These are phyloP conservation scores for Nephrotoma guestfalica DNA, from an alignment of 2,888 invertebrate species.

Conservation along the genomic window DNA sequence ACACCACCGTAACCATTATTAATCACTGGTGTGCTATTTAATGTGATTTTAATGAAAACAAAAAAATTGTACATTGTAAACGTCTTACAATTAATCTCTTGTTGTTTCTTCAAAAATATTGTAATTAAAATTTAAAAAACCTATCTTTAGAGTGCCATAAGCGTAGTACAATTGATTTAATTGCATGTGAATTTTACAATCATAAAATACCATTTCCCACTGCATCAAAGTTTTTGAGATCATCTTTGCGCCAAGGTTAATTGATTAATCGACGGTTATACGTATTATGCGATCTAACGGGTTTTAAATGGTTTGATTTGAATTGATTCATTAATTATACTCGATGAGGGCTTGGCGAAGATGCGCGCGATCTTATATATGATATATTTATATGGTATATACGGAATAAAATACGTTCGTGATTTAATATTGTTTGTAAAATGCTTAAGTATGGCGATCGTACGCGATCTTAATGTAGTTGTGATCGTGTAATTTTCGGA, in stretches of 20 bases:
- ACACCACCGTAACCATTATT: background rate
- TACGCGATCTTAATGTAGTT: background rate
- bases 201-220: background rate
- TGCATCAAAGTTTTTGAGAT: background rate
- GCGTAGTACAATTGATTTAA: background rate
- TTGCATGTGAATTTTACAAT: background rate
- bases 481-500: background rate
- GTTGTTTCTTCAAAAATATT: background rate
- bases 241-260: background rate
- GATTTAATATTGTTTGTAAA: background rate
- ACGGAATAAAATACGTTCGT: no score
- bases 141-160: background rate
- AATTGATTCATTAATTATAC: background rate
- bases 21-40: background rate
- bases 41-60: background rate
- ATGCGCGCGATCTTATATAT: background rate
- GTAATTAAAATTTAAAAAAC: background rate
- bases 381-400: no score
- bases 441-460: background rate
- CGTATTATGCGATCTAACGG: background rate
- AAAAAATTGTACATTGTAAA: background rate
- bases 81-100: background rate
- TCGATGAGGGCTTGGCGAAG: background rate
- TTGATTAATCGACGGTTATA: background rate
- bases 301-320: background rate